phyloP scores from a whole-genome alignment of 2,113 vertebrate genomes.

The Tachysurus fulvidraco region DNA sequence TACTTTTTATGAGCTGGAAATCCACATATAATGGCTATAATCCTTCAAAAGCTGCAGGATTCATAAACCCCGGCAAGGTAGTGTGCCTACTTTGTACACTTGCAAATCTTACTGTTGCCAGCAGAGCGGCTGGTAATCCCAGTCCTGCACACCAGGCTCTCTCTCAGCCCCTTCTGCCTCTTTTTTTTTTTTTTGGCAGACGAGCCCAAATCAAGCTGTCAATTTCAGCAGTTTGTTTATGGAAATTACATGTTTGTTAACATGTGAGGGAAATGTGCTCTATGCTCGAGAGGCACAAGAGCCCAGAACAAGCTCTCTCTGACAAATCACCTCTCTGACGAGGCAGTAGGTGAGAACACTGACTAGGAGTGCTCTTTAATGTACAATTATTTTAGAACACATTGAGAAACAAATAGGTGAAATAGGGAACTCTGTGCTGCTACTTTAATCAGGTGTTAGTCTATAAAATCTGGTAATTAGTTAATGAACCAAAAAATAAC shows the following conservation, averaged over 20 bases:
- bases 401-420: not conserved
- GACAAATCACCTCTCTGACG: constrained; percentile 72
- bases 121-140: constrained; percentile 54
- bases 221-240: constrained; percentile 78
- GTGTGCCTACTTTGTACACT: constrained; percentile 60
- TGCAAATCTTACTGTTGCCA: constrained; percentile 42
- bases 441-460: not conserved
- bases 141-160: constrained; percentile 60
- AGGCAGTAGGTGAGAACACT: constrained; percentile 70
- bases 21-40: constrained; percentile 61
- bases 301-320: constrained; percentile 74
- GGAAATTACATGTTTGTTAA: constrained; percentile 83
- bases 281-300: constrained; percentile 75
- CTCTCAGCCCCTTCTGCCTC: constrained; percentile 60
- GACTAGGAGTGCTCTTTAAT: constrained; percentile 71
- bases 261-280: constrained; percentile 79
- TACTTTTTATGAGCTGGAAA: constrained; percentile 58
- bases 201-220: constrained; percentile 78
- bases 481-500: not conserved
- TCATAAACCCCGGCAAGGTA: constrained; percentile 71
- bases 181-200: constrained; percentile 54
- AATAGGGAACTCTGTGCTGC: not conserved
- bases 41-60: constrained; percentile 71
- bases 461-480: not conserved
- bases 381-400: constrained; percentile 25